Base-by-base conservation (phyloP, 2,113 vertebrate species). In the Diadophis punctatus region DNA sequence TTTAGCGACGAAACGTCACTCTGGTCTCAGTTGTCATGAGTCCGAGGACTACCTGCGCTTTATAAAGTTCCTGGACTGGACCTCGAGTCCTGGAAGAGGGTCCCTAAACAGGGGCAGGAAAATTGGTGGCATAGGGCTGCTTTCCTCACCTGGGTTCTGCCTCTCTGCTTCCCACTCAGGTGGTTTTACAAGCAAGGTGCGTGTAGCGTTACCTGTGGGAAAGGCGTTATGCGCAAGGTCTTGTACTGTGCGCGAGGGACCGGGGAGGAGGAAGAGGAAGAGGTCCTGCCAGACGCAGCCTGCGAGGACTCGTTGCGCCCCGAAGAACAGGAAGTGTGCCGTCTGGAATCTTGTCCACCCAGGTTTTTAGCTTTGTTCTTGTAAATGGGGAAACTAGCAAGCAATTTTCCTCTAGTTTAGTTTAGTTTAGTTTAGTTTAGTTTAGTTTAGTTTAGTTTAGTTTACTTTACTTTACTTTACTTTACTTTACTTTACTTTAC, bases 131-230 rank as follows among this genome's bases (percentile, higher is more conserved):
- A 3, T 8, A 39, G 0, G 88, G 43, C 39, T 30, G 16, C 51
- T 1, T 80, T 93, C 34, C 18, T 25, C 58, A 51, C n/a, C 56
- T 4, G 3, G 22, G 0, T 92, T 91, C 22, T 34, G 5, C 12
- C 18, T 18, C 34, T 43, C 74, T 20, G 1, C 0, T 90, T 53
- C 63, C 88, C 92, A 93, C 60, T 93, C 30, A 98, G 98, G 95
- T 98, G 98, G 98, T 96, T 87, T 92, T 97, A 97, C 94, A 97
- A 98, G 96, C 95, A 97, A 94, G 98, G 97, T 3, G 96, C 96
- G 6, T 98, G 98, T 96, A 98, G 98, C 2, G 96, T 96, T 87
- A 98, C 97, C 4, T 99, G 98, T 60, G 98, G 98, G n/a, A 98
- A 98, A 89, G 98, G 98, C 10, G 94, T 98, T 22, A 97, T 94